phyloP scores from a whole-genome alignment of 2,113 vertebrate species.

The Acinonyx jubatus region DNA sequence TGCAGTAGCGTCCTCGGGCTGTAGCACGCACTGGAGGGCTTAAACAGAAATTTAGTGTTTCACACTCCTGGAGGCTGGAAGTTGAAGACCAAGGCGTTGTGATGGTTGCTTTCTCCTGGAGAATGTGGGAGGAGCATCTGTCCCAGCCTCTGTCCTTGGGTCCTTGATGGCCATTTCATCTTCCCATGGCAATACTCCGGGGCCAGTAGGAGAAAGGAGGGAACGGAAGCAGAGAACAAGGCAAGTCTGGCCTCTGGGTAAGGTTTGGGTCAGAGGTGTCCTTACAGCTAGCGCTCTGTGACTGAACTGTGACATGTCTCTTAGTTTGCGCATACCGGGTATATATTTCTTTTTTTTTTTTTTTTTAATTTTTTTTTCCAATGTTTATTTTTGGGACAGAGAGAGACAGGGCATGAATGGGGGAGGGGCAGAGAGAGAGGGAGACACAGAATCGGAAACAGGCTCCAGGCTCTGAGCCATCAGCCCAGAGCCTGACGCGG shows the following conservation, averaged over 20 bases:
- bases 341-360: no score
- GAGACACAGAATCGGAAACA: no score
- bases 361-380: no score
- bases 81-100: fast-evolving
- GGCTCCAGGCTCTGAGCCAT: no score
- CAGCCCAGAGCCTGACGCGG: no score
- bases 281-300: neutral
- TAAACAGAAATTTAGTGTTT: neutral
- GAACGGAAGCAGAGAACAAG: neutral
- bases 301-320: fast-evolving
- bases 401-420: no score
- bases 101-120: neutral
- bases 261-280: neutral
- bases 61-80: neutral
- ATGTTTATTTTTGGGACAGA: no score
- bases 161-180: fast-evolving
- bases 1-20: neutral
- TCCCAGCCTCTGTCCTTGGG: no score
- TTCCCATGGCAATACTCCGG: neutral
- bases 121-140: fast-evolving
- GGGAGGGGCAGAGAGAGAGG: no score
- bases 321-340: neutral
- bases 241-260: neutral
- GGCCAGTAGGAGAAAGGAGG: neutral
- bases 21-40: fast-evolving